Conservation (phyloP, 2,888 invertebrate genomes). For the Patella pellucida region DNA sequence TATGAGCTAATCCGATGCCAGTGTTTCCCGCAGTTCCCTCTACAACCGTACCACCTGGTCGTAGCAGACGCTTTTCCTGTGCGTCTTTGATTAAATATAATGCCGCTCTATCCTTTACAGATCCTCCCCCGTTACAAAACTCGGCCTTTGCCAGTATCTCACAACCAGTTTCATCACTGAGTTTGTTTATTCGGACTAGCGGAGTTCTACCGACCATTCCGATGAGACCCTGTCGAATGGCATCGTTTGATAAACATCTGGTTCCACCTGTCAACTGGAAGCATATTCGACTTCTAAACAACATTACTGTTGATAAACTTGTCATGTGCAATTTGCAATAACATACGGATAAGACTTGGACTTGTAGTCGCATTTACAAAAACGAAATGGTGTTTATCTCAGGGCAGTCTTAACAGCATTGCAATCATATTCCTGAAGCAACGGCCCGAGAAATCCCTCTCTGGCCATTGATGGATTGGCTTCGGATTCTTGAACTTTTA, state of each 20-base stretch:
- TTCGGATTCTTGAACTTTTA: too few species aligned
- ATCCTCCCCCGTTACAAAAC: slow-evolving; percentile 71
- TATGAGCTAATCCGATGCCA: slow-evolving; percentile 71
- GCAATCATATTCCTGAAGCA: too few species aligned
- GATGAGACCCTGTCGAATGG: slow-evolving; percentile 59
- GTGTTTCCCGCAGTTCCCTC: slow-evolving; percentile 72
- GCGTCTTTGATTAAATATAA: slow-evolving; percentile 68
- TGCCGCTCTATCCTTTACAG: slow-evolving; percentile 70
- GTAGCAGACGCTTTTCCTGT: slow-evolving; percentile 58
- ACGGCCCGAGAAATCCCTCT: too few species aligned
- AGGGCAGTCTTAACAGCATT: too few species aligned
- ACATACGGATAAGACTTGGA: too few species aligned
- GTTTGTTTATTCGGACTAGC: slow-evolving; percentile 61
- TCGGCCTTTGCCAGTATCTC: slow-evolving; percentile 70
- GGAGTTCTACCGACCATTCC: slow-evolving; percentile 69
- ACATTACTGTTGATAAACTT: too few species aligned
- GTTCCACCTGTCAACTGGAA: background rate
- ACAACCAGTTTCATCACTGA: slow-evolving; percentile 70
- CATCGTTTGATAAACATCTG: slow-evolving; percentile 37
- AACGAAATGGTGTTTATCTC: too few species aligned
- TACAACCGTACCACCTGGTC: slow-evolving; percentile 68
- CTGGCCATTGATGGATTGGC: too few species aligned
- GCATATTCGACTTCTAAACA: too few species aligned
- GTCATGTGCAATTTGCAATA: too few species aligned
- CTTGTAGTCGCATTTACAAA: too few species aligned